Evolutionary conservation across 1,140 invertebrate species (phyloP).

Genomic region (Arctopsyche grandis): DNA sequence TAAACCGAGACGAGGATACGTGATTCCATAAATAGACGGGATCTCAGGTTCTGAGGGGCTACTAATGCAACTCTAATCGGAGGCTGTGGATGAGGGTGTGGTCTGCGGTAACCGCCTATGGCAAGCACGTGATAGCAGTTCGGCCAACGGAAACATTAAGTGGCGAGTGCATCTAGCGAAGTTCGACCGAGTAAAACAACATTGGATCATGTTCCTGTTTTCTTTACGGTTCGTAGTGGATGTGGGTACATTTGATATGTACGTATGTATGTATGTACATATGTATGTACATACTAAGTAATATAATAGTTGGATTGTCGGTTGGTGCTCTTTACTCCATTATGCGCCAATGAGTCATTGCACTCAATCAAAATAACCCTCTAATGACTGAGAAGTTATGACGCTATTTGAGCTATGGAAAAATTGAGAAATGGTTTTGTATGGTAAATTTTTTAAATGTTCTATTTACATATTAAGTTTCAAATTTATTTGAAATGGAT

Average conservation of each 20-base stretch:
- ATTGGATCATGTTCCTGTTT: neutral
- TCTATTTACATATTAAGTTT: too few relatives aligned
- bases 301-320: neutral
- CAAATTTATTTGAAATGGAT: too few relatives aligned
- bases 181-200: slow-evolving; percentile 36
- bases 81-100: slow-evolving; percentile 22
- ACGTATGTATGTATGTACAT: neutral
- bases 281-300: neutral
- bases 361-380: neutral
- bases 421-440: too few relatives aligned
- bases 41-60: slow-evolving; percentile 17
- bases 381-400: neutral
- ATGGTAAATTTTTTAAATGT: too few relatives aligned
- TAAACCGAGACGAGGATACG: slow-evolving; percentile 47
- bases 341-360: neutral
- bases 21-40: slow-evolving; percentile 44
- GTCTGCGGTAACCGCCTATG: neutral
- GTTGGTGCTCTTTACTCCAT: neutral
- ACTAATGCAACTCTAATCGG: slow-evolving; percentile 45
- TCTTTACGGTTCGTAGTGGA: neutral
- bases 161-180: neutral
- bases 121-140: slow-evolving; percentile 20
- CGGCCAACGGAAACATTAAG: neutral
- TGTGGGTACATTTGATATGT: too few relatives aligned
- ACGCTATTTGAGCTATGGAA: too few relatives aligned